phyloP scores from a whole-genome alignment of 2,113 vertebrate species.

The Callipepla squamata region DNA sequence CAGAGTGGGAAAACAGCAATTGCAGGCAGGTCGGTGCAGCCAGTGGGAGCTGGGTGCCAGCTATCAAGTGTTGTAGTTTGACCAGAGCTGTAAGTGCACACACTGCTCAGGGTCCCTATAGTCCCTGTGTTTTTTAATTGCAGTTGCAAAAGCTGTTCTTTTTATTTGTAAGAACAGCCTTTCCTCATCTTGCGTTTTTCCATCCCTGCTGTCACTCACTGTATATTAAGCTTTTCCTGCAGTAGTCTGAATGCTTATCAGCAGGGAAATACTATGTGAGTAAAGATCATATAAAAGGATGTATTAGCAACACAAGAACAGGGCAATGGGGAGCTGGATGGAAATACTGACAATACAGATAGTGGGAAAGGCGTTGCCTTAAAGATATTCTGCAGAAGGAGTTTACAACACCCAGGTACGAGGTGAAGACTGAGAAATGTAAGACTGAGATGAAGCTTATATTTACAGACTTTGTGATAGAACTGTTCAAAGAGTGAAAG shows the following conservation, averaged over 20 bases:
- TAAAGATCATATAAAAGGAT: not conserved
- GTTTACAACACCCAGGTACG: not conserved
- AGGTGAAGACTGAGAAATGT: not conserved
- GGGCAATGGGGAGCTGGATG: not conserved
- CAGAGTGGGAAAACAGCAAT: not conserved
- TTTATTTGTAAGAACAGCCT: not conserved
- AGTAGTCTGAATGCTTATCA: not conserved
- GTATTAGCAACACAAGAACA: not conserved
- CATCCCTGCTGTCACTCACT: not conserved
- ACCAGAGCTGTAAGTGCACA: no score
- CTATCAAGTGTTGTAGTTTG: not conserved
- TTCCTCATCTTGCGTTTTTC: not conserved
- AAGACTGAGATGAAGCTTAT: not conserved
- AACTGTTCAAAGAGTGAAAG: not conserved
- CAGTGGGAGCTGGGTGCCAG: not conserved
- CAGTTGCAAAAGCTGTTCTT: not conserved
- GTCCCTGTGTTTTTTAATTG: not conserved
- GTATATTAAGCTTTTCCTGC: not conserved
- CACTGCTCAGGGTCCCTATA: not conserved
- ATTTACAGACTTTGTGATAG: not conserved
- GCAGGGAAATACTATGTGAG: not conserved
- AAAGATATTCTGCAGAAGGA: not conserved
- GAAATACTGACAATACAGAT: rapidly evolving
- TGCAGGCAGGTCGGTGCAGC: not conserved
- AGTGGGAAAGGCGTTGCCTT: not conserved